Percentiles rank a stretch among this genome's conserved stretches.
Evolutionary conservation across 2,797 vertebrate species (phyloP).

Genomic region (Anabacerthia variegaticeps): DNA sequence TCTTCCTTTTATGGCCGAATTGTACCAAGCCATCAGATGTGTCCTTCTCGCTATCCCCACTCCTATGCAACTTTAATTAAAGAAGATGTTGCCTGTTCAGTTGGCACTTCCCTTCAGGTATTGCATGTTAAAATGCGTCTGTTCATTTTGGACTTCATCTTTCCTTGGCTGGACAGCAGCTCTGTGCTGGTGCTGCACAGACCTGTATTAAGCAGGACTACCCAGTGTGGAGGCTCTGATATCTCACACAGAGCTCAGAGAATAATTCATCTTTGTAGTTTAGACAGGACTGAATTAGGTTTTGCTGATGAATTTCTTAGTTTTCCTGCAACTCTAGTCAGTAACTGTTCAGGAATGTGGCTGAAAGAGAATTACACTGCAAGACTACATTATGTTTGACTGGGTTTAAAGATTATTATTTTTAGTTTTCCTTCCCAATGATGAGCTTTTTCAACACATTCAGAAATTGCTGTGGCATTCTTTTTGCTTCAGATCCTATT

Average conservation of each 20-base stretch:
- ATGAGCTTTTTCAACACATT: not conserved
- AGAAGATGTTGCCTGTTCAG: conserved; percentile 84
- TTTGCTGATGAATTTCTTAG: not conserved
- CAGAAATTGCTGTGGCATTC: not conserved
- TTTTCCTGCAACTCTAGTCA: not conserved
- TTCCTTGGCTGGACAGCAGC: not conserved
- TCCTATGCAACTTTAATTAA: conserved; percentile 72
- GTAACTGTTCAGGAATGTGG: not conserved
- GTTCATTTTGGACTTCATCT: not conserved
- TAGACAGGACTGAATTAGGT: not conserved
- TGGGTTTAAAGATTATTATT: not conserved
- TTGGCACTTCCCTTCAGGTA: conserved; percentile 89
- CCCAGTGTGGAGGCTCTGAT: not conserved
- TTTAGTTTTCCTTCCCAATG: not conserved
- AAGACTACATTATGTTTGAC: not conserved
- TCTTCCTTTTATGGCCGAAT: conserved; percentile 88
- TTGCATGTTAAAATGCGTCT: not conserved
- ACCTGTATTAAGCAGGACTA: not conserved
- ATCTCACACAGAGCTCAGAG: not conserved
- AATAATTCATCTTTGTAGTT: not conserved
- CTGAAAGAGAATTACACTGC: not conserved
- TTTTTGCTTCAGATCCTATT: not conserved
- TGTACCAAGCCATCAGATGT: conserved; percentile 80
- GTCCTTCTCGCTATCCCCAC: conserved; percentile 79
- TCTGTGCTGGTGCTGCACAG: not conserved